A percentile compares a stretch with the other conserved stretches of the same genome.
Evolutionary conservation across 2,888 invertebrate species (phyloP).

Genomic region (Biston stratarius): DNA sequence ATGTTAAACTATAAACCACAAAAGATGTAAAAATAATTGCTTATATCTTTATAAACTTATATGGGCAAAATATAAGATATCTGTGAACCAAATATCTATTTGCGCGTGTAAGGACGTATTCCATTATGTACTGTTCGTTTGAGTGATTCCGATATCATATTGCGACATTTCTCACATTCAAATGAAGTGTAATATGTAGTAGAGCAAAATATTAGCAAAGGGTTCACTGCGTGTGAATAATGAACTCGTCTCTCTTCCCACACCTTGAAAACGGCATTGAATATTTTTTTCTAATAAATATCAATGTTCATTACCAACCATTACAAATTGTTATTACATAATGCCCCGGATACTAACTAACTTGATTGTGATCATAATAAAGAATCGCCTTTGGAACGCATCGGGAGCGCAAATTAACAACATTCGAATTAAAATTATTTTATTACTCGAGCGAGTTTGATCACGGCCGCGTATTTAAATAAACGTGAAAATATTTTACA

Average conservation of each 20-base stretch:
- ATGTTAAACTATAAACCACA: background rate
- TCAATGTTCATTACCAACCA: slow-evolving; percentile 11
- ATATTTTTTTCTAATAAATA: slow-evolving; percentile 9
- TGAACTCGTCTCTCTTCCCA: slow-evolving; percentile 7
- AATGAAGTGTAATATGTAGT: background rate
- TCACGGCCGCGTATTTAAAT: slow-evolving; percentile 5
- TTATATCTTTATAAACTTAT: too few species aligned
- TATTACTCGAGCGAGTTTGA: background rate
- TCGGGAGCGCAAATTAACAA: background rate
- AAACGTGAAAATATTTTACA: slow-evolving; percentile 16
- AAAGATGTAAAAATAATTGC: background rate
- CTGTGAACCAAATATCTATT: slow-evolving; percentile 1
- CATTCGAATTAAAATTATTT: slow-evolving; percentile 3
- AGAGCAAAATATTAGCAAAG: background rate
- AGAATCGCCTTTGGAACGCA: background rate
- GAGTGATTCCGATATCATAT: slow-evolving; percentile 1
- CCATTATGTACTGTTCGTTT: background rate
- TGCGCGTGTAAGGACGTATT: slow-evolving; percentile 6
- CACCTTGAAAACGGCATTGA: slow-evolving; percentile 28
- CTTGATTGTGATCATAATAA: background rate
- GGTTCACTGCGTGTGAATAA: background rate
- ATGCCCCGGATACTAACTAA: background rate
- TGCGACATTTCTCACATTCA: background rate
- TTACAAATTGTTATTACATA: slow-evolving; percentile 4
- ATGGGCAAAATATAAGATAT: background rate